Conservation (phyloP, 23 tunicate genomes). For the Trididemnum miniatum region DNA sequence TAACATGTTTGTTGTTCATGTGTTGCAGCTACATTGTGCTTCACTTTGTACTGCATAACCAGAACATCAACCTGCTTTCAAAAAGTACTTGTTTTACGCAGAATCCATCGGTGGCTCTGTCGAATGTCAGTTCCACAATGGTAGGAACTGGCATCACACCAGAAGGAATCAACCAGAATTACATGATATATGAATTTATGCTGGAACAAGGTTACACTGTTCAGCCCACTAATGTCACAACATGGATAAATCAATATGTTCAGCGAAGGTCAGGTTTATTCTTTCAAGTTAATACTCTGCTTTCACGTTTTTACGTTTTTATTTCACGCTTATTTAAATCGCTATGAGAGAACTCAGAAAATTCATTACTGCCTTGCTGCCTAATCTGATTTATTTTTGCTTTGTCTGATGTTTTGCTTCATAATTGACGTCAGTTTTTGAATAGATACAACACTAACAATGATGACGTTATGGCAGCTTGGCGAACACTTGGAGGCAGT, state of each 20-base stretch:
- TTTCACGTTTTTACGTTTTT: too few species aligned
- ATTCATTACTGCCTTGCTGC: too few species aligned
- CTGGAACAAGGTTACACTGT: conserved; percentile 69
- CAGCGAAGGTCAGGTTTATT: conserved; percentile 53
- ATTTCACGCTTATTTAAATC: too few species aligned
- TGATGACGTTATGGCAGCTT: conserved; percentile 36
- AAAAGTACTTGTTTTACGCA: too few species aligned
- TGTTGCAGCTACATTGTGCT: too few species aligned
- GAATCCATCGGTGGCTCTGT: conserved; percentile 59
- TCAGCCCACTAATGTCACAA: conserved; percentile 45
- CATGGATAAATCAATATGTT: conserved; percentile 66
- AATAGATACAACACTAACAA: conserved; percentile 60
- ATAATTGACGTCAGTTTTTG: too few species aligned
- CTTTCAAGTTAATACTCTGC: not conserved
- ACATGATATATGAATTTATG: conserved; percentile 82
- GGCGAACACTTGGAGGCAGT: conserved; percentile 50
- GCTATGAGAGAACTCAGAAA: too few species aligned
- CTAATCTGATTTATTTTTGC: too few species aligned
- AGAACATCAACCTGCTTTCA: too few species aligned
- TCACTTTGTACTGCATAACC: too few species aligned
- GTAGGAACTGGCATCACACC: conserved; percentile 95
- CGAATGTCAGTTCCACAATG: conserved; percentile 69
- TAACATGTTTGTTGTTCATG: too few species aligned
- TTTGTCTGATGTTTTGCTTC: too few species aligned
- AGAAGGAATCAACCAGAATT: conserved; percentile 97